Base-by-base conservation (phyloP, 2,888 invertebrate species). In the Vandiemenella viatica region DNA sequence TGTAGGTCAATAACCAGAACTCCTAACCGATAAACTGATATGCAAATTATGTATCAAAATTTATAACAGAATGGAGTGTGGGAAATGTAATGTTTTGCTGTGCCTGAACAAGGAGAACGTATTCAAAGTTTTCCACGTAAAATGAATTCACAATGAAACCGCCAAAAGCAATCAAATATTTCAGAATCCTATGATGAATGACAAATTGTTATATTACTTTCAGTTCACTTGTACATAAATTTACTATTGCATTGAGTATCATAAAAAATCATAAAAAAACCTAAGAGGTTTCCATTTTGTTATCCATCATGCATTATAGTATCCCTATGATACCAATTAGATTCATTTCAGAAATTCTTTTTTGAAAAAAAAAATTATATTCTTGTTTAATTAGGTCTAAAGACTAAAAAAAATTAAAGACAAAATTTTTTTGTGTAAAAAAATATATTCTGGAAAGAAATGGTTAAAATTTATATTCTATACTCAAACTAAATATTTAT, bases 31-130 rank as follows among this genome's bases (percentile, higher is more conserved):
- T 13, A 45, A 44, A 18, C 18, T 16, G 17, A 45, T 16, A 16
- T 45, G 45, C 45, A 45, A 45, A 26, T 26, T 3, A 16, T 45
- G 45, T 26, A 45, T 45, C 23, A 45, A 32, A 17, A 26, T n/a
- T 1, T 3, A 26, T 17, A 15, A 17, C 19, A 13, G 45, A 45
- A 17, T 26, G 5, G 16, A 26, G 26, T 45, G 45, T 16, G 26
- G 18, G 16, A 45, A 45, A 45, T 45, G 5, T 16, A 45, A 26
- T 8, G 17, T 26, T 43, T 43, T 21, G 20, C 21, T 21, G 18
- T 43, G 21, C 21, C 43, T 43, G 13, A 43, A 19, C 21, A 43
- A 43, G 13, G 43, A 43, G 43, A 43, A 43, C 43, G 18, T 19
- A 16, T 43, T 43, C 43, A 43, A 43, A 43, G 5, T n/a, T 2